A percentile compares a stretch with the other conserved stretches of the same genome.
Conservation (phyloP, 2,797 vertebrate species). For the Apodemus agrarius region DNA sequence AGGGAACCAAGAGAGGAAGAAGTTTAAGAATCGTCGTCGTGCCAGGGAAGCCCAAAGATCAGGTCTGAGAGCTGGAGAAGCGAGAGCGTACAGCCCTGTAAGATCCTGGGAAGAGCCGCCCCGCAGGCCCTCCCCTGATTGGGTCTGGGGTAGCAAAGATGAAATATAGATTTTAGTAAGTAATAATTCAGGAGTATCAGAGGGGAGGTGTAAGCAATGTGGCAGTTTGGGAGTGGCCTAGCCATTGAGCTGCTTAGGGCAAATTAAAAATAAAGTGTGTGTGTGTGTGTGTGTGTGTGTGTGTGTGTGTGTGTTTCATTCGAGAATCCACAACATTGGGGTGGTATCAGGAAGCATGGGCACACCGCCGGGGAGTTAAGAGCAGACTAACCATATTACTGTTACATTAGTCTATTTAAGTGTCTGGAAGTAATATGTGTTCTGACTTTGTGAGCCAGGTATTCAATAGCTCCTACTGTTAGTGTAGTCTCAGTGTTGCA, state of each 20-base stretch:
- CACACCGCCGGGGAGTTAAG: background rate
- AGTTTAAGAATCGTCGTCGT: background rate
- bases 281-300: background rate
- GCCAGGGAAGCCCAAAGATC: background rate
- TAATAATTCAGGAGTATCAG: background rate
- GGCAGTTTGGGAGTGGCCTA: background rate
- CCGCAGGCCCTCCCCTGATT: background rate
- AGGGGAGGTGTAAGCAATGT: background rate
- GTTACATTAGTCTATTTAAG: background rate
- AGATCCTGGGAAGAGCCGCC: background rate
- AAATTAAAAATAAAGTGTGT: background rate
- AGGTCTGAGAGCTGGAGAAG: background rate
- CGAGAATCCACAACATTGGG: too few species aligned
- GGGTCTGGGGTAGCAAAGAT: background rate
- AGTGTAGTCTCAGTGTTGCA: background rate
- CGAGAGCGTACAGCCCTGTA: background rate
- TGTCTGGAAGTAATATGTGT: background rate
- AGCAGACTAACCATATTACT: background rate
- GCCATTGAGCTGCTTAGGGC: background rate
- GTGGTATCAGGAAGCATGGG: background rate
- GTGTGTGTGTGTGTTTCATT: background rate
- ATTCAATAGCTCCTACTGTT: background rate
- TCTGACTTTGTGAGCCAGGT: background rate
- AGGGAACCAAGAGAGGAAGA: background rate
- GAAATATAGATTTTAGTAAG: background rate